Evolutionary conservation across 23 tunicate species (phyloP), one percentile per base, ranked within the genome.

Genomic region (Trididemnum nubilum): DNA sequence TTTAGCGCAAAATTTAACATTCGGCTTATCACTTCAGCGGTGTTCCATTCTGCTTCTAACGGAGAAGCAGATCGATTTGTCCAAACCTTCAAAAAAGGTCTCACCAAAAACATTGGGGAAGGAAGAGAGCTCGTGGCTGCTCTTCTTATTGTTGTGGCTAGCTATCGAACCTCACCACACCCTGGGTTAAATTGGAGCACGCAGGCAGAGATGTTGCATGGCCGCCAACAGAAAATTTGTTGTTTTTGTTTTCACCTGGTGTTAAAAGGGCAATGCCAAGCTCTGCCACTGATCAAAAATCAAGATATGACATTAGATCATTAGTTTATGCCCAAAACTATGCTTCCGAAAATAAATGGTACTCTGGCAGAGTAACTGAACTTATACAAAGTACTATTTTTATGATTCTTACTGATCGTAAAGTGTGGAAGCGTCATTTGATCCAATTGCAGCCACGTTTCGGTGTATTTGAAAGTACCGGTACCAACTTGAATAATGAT

Each of bases 1-100:
- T 73, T 73, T 44, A 22, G 59, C 12, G 32, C 28, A 4, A 9
- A 73, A 44, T n/a, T 73, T 21, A 24, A 12, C 18, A 38, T 73
- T 24, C 9, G 4, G 21, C 79, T 36, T 28, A 9, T 73, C 23
- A 73, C 60, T 4, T 37, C 79, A 12, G 59, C 59, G 30, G 59
- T 39, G 19, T 73, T 37, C 24, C 79, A 73, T 27, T 59, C 79
- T 3, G 79, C 79, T 44, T 73, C 79, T 5, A 73, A 73, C 25
- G 79, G 79, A 3, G 79, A 73, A 39, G 79, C 79, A 15, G 79
- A 73, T 12, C 59, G 79, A 2, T 73, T 73, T 33, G 60, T 73
- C 2, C 59, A 73, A 38, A 73, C 59, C 24, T 73, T 73, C 19
- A 73, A 73, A 39, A 21, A 33, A 2, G 59, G 59, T 2, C 18